phyloP scores from a whole-genome alignment of 2,888 invertebrate genomes.

The Clusia tigrina region DNA sequence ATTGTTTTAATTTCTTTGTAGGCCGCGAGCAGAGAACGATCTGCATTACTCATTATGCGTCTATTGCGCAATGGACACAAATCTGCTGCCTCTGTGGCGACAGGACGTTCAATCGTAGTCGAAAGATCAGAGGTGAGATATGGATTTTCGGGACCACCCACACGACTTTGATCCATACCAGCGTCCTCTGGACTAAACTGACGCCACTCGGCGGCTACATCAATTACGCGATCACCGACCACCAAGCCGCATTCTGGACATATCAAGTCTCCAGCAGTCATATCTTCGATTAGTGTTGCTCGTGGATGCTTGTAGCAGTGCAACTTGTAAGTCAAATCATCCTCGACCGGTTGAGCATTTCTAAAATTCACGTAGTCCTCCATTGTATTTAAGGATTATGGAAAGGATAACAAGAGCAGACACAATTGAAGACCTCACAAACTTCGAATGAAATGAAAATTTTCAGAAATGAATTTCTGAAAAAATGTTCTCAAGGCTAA shows the following conservation, averaged over 20 bases:
- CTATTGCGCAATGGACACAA: conserved; percentile 87
- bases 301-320: conserved; percentile 95
- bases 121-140: conserved; percentile 93
- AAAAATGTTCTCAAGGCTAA: no score
- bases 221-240: conserved; percentile 98
- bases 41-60: conserved; percentile 89
- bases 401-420: no score
- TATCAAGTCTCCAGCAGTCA: conserved; percentile 94
- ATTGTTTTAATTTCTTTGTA: conserved; percentile 97
- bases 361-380: no score
- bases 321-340: conserved; percentile 77
- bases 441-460: no score
- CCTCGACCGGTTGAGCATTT: no score
- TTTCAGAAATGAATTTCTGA: no score
- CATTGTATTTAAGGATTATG: no score
- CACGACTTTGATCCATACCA: conserved; percentile 97
- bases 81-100: conserved; percentile 79
- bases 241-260: conserved; percentile 99
- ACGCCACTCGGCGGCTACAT: conserved; percentile 99
- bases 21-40: conserved; percentile 93
- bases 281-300: conserved; percentile 95
- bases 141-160: conserved; percentile 99
- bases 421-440: no score
- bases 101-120: conserved; percentile 82
- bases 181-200: conserved; percentile 99